Conservation (phyloP, 2,888 invertebrate species). For the Drosophila conformis region DNA sequence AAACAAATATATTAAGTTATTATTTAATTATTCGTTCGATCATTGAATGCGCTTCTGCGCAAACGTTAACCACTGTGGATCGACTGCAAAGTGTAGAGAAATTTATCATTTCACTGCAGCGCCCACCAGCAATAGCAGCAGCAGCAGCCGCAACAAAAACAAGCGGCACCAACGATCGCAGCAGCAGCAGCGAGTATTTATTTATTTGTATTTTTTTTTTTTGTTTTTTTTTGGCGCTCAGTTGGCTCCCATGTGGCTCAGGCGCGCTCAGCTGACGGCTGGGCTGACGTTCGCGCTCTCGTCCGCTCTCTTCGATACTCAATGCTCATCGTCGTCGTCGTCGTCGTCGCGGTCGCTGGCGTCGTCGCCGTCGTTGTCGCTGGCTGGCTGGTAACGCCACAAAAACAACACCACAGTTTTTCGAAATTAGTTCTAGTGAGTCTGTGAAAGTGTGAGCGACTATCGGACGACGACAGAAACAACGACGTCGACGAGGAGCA, state of each 20-base stretch:
- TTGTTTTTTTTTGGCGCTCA: conserved; percentile 46
- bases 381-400: conserved; percentile 65
- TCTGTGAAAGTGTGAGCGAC: conserved; percentile 84
- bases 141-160: conserved; percentile 25
- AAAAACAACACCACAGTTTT: conserved; percentile 81
- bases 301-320: conserved; percentile 50
- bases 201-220: conserved; percentile 32
- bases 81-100: conserved; percentile 79
- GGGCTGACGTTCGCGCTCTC: conserved; percentile 45
- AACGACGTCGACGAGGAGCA: conserved; percentile 48
- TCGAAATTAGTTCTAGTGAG: conserved; percentile 83
- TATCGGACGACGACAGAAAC: conserved; percentile 58
- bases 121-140: conserved; percentile 38
- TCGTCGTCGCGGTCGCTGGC: conserved; percentile 19
- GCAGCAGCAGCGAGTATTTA: conserved; percentile 34
- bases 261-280: conserved; percentile 53
- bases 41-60: conserved; percentile 1
- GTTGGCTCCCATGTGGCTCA: conserved; percentile 57
- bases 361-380: conserved; percentile 30
- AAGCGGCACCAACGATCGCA: conserved; percentile 43
- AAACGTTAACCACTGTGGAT: conserved; percentile 35
- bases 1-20: neutral
- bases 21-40: neutral
- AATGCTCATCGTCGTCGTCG: conserved; percentile 51
- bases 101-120: conserved; percentile 80